These are phyloP conservation scores for Turritopsis dohrnii DNA, from an alignment of 30 jellyfish, hydroid and myxozoan species.

Conservation along the genomic window DNA sequence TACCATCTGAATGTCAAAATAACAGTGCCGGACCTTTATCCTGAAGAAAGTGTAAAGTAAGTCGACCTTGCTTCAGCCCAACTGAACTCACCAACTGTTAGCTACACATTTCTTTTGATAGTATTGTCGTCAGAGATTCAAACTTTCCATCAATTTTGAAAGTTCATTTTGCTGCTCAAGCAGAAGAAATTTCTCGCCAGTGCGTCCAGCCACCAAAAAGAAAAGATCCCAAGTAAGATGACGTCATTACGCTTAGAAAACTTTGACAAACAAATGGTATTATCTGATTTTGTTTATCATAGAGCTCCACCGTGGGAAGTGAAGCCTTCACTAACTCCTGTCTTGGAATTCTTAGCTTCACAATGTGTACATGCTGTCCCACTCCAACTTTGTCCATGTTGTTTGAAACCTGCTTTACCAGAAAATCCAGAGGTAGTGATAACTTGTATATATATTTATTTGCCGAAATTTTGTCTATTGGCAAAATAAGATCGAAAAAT, in stretches of 20 bases:
- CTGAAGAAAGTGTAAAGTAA: constrained; percentile 52
- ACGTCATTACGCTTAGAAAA: too few relatives aligned
- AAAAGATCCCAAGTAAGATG: constrained; percentile 64
- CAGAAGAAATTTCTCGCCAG: constrained; percentile 51
- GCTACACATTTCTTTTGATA: constrained; percentile 11
- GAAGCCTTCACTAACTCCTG: constrained; percentile 55
- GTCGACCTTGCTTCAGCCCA: not conserved
- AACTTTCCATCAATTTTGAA: constrained; percentile 58
- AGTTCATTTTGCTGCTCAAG: constrained; percentile 58
- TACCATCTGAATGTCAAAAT: constrained; percentile 46
- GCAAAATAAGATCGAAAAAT: too few relatives aligned
- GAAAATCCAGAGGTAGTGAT: constrained; percentile 65
- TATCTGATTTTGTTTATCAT: not conserved
- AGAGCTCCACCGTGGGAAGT: constrained; percentile 87
- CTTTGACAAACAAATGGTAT: not conserved
- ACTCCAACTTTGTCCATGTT: constrained; percentile 35
- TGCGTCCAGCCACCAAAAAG: constrained; percentile 73
- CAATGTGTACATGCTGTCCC: constrained; percentile 60
- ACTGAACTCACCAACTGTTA: not conserved
- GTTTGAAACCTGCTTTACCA: constrained; percentile 55
- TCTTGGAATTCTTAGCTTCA: constrained; percentile 41
- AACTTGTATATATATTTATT: too few relatives aligned
- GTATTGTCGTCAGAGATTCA: constrained; percentile 61
- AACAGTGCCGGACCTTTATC: constrained; percentile 54
- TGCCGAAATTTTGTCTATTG: too few relatives aligned